Evolutionary conservation across 1,140 invertebrate genomes (phyloP), one percentile per base, ranked within the genome.

Genomic region (Adelges cooleyi): DNA sequence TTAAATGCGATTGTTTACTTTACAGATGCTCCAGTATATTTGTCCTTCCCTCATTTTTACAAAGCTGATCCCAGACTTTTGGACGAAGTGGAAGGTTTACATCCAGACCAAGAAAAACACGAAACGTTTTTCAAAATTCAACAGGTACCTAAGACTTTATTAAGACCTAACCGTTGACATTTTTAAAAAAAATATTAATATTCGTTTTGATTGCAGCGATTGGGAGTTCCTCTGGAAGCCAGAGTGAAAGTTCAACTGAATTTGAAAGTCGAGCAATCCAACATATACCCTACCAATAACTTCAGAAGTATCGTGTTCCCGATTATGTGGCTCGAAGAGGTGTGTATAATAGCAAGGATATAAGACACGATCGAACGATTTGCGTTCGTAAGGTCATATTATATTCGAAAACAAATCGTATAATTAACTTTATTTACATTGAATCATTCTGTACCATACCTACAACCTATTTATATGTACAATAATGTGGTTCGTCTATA

Each of bases 31-130:
- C 90, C 91, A 0, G 84, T 93, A 2, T 90, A 87, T 69, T 72
- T 92, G 6, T 93, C 90, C 0, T 90, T 86, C 74, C 91, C 91
- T 5, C 91, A 95, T 74, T 95, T 92, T 75, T 87, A 86, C 67
- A 81, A 91, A 69, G 86, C 87, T 0, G 87, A 93, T 75, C 83
- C 84, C 0, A 77, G 77, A 40, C 80, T 93, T 1, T 71, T 85
- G 2, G 77, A 86, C 9, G 76, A 79, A 0, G 82, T 93, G 4
- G 83, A 84, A 67, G 91, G 90, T 9, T 74, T 95, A 1, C 79
- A 80, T 4, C 89, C 89, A 0, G 75, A 83, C 13, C 76, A 80
- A 66, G 78, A 85, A 67, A 78, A 83, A 67, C 90, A 93, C 71
- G 79, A 81, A 73, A 85, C 86, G 1, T 90, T 85, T 72, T 86